Evolutionary conservation across 2,113 vertebrate species (phyloP).

Genomic region (Cinclus mexicanus): DNA sequence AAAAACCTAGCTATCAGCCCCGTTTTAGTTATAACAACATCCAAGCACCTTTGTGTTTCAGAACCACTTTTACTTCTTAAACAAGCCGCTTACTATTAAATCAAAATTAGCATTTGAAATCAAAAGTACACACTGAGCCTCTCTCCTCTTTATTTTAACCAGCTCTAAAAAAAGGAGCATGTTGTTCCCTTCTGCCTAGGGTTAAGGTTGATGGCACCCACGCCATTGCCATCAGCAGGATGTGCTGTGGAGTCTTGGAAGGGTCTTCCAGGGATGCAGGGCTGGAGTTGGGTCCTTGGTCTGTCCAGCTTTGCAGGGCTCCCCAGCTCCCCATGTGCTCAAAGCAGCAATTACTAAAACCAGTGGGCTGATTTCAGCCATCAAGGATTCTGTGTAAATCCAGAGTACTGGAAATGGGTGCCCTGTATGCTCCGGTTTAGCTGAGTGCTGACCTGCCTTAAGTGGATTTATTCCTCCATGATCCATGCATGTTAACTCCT

Average conservation of each 20-base stretch:
- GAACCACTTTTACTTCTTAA: conserved; percentile 36
- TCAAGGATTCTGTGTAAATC: fast-evolving
- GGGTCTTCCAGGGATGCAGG: neutral
- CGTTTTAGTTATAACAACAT: neutral
- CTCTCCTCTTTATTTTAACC: conserved; percentile 3
- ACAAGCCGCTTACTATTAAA: conserved; percentile 59
- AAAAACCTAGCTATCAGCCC: conserved; percentile 34
- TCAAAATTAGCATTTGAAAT: conserved; percentile 32
- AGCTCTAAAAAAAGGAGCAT: neutral
- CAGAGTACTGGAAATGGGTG: neutral
- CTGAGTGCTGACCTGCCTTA: neutral
- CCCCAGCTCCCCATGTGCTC: fast-evolving
- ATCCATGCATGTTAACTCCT: neutral
- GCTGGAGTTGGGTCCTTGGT: neutral
- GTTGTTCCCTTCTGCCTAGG: neutral
- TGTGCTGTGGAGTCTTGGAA: neutral
- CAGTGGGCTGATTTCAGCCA: neutral
- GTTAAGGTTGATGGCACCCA: neutral
- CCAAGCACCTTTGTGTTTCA: conserved; percentile 39
- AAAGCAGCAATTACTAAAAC: neutral
- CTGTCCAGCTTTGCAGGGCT: neutral
- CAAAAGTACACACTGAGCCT: neutral
- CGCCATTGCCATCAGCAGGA: fast-evolving
- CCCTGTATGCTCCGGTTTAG: neutral
- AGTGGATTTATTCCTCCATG: conserved; percentile 8